phyloP scores from a whole-genome alignment of 2,888 invertebrate genomes.

The Plebejus anna region DNA sequence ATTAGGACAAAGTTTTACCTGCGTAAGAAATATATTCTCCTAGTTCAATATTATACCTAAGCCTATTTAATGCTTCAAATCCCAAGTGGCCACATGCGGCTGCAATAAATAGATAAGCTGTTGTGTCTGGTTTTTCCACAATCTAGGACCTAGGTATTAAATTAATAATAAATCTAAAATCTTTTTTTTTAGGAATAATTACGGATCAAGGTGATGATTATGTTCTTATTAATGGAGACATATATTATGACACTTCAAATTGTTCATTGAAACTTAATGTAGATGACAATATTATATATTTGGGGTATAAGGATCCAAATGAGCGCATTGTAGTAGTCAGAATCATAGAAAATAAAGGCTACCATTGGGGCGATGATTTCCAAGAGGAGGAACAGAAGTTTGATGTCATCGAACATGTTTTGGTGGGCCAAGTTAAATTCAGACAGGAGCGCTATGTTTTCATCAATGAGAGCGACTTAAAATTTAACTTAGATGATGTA shows the following conservation, averaged over 20 bases:
- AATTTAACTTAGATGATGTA: constrained; percentile 81
- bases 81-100: too few relatives aligned
- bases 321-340: constrained; percentile 76
- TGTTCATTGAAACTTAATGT: constrained; percentile 57
- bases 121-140: too few relatives aligned
- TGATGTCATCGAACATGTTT: constrained; percentile 57
- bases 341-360: constrained; percentile 76
- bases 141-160: too few relatives aligned
- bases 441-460: constrained; percentile 57
- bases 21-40: too few relatives aligned
- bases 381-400: constrained; percentile 54
- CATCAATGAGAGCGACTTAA: constrained; percentile 78
- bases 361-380: constrained; percentile 72
- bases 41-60: too few relatives aligned
- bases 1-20: not conserved
- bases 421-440: constrained; percentile 57
- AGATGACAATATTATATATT: constrained; percentile 79
- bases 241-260: constrained; percentile 72
- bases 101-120: too few relatives aligned
- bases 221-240: constrained; percentile 81
- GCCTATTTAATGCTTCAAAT: not conserved
- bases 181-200: constrained; percentile 72
- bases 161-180: not conserved
- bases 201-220: constrained; percentile 72
- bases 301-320: constrained; percentile 71